A percentile compares a stretch with the other conserved stretches of the same genome.
Conservation (phyloP, 2,888 invertebrate species). For the Pherbina coryleti region DNA sequence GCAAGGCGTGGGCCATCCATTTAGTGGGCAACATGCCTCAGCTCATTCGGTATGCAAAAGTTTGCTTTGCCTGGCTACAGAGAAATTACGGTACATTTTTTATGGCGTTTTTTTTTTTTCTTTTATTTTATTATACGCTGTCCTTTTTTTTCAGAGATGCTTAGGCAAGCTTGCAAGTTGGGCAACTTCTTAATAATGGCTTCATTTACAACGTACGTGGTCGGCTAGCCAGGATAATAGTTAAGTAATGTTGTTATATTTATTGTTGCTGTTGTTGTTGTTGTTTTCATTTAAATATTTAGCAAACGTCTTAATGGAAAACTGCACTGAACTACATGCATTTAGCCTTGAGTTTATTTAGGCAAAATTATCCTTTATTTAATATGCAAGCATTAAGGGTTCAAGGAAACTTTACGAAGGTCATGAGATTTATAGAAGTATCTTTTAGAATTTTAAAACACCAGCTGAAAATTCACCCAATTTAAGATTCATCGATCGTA, state of each 20-base stretch:
- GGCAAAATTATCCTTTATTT: no score
- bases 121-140: neutral
- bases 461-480: no score
- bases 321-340: no score
- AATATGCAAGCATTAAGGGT: no score
- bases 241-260: conserved; percentile 24
- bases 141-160: neutral
- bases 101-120: neutral
- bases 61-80: neutral
- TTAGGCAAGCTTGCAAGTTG: neutral
- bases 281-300: conserved; percentile 3
- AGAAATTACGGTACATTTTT: neutral
- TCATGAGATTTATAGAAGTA: no score
- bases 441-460: no score
- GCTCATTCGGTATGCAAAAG: conserved; percentile 32
- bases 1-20: neutral
- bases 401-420: no score
- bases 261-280: no score
- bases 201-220: conserved; percentile 25
- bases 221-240: conserved; percentile 13
- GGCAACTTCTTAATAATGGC: conserved; percentile 24
- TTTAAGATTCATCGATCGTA: no score
- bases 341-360: no score
- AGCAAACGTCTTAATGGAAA: conserved; percentile 3
- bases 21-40: neutral